Evolutionary conservation across 2,797 vertebrate species (phyloP), one percentile per base, ranked within the genome.

Genomic region (Varecia variegata): DNA sequence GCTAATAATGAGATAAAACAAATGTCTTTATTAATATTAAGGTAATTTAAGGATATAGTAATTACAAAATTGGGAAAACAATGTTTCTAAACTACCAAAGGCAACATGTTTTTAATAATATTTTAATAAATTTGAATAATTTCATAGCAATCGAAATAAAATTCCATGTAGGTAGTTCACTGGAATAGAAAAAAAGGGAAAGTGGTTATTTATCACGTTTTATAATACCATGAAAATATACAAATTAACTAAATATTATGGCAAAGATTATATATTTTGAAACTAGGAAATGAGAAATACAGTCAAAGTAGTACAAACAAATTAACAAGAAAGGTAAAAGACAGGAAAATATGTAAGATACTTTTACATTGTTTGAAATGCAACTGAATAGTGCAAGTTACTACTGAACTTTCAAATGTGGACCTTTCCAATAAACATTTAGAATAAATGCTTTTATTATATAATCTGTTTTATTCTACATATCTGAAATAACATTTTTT

Each of bases 1-100:
- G 14, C 27, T 84, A 38, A 90, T 90, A 88, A 54, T 88, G 35
- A 95, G 90, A 74, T 65, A 38, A 94, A 97, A 50, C 52, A 90
- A 96, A 91, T 52, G 1, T 30, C 38, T 86, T 89, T 67, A 32
- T 35, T 79, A 74, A 18, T 54, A 62, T 52, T 77, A 50, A 92
- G 25, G 13, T 83, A 70, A 80, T 54, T 43, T 40, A 71, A 54
- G 2, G 23, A 71, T 82, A 65, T 5, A 45, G 8, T 60, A 70
- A 95, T 35, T 81, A 27, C 6, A 87, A 10, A 91, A 45, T 5
- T 92, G 10, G 23, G 74, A 90, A 93, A 70, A 38, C 13, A 84
- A 9, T 17, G 14, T 77, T 85, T 77, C 1, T 93, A 85, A 17
- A 38, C 40, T 50, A 60, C 18, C 5, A 91, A 83, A 87, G 10